Base-by-base conservation (phyloP, 2,113 vertebrate species). In the Xyliphius kryptos region DNA sequence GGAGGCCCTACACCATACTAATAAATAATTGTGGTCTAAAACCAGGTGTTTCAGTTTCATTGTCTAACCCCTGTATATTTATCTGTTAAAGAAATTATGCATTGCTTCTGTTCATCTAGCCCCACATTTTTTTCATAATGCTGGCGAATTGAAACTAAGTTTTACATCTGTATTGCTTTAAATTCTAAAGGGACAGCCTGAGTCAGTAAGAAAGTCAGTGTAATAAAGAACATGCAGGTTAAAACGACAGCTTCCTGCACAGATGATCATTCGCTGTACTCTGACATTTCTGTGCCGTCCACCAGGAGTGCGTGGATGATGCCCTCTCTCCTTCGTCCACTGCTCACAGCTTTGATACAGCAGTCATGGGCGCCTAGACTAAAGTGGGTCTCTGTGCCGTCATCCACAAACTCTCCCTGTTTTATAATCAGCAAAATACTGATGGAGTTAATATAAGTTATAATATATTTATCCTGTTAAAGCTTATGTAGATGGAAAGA, bases 361-460 rank as follows among this genome's bases (percentile, higher is more conserved):
- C 96, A 99, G 76, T 88, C 87, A 50, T 97, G 93, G 54, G 87
- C 81, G 19, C 87, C 89, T 1, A 98, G 77, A 1, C 75, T 89
- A 84, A 99, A 99, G 80, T 98, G 95, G 0, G 96, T 99, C 78
- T 99, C 96, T 3, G 95, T 98, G 43, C 96, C 96, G 1, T 99
- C 95, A 0, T 99, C 96, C 61, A 99, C 96, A 79, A 99, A 99
- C 86, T 98, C 96, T 13, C 94, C 96, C 96, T 99, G 32, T n/a
- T n/a, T n/a, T n/a, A n/a, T n/a, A n/a, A n/a, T n/a, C n/a, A n/a
- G n/a, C n/a, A n/a, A n/a, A n/a, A n/a, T n/a, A n/a, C n/a, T n/a
- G n/a, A n/a, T n/a, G n/a, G n/a, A n/a, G n/a, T n/a, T n/a, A n/a
- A n/a, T n/a, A n/a, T n/a, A n/a, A n/a, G n/a, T n/a, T n/a, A n/a